A percentile compares a stretch with the other conserved stretches of the same genome.
Conservation (phyloP, 2,113 vertebrate species). For the Channa maculata region DNA sequence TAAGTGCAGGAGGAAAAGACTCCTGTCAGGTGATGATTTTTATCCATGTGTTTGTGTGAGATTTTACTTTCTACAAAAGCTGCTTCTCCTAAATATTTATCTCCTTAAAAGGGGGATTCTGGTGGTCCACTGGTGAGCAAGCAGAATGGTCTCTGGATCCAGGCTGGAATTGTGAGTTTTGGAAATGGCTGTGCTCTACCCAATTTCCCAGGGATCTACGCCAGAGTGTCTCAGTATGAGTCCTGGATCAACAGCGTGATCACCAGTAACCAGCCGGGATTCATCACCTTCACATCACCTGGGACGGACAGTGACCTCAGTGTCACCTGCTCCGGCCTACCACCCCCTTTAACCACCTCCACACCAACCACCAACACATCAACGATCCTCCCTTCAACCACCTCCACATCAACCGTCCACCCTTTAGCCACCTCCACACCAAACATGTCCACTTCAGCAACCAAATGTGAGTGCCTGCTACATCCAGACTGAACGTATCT, state of each 20-base stretch:
- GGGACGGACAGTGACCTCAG: constrained; percentile 64
- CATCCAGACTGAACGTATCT: background rate
- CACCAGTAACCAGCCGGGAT: constrained; percentile 49
- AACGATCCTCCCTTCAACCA: background rate
- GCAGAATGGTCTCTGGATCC: constrained; percentile 83
- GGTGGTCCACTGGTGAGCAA: constrained; percentile 87
- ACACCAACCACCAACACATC: background rate
- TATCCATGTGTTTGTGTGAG: background rate
- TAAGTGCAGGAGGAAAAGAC: constrained; percentile 77
- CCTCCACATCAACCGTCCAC: background rate
- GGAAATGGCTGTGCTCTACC: constrained; percentile 83
- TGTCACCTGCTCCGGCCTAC: constrained; percentile 20
- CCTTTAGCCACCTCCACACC: background rate
- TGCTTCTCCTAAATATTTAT: background rate
- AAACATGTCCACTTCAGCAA: background rate
- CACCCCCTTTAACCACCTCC: background rate
- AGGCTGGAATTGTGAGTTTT: constrained; percentile 88
- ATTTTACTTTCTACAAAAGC: background rate
- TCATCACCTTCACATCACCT: constrained; percentile 46
- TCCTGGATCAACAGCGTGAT: constrained; percentile 81
- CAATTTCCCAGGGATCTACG: constrained; percentile 87
- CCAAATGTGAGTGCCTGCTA: too few species aligned
- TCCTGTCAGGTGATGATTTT: constrained; percentile 72
- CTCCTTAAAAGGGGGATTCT: constrained; percentile 85
- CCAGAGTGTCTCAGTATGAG: constrained; percentile 84